Base-by-base conservation (phyloP, 2,113 vertebrate species). In the Eurypyga helias region DNA sequence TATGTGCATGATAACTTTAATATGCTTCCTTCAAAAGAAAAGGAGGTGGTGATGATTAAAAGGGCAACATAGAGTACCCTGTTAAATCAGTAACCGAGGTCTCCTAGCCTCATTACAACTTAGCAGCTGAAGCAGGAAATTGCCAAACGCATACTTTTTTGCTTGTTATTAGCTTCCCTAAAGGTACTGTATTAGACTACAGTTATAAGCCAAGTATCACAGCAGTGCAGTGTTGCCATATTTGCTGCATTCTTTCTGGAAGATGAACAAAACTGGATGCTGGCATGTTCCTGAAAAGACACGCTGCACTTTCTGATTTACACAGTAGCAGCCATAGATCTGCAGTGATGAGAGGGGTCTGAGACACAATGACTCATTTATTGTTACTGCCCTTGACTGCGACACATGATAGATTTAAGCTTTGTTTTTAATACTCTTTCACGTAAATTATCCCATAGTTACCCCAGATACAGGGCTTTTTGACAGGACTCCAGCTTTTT, bases 121-220 rank as follows among this genome's bases (percentile, higher is more conserved):
- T 48, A 38, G 41, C 70, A 93, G 66, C 28, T 87, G 33, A 82
- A 60, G 72, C 88, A 93, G 72, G 73, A 95, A 95, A 96, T 55
- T 90, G 83, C 58, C 45, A 83, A 46, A 73, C 14, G 28, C 46
- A 18, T 95, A 80, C 25, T 51, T 89, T 80, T 81, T 78, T 51
- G 9, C 69, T 83, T 96, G 94, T 92, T 81, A 96, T 45, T 97
- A 79, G 41, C 57, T 83, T 82, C 45, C 52, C 85, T 89, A 89
- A 93, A 91, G 67, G 25, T 75, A 76, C 84, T 87, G 23, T 46
- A 87, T 76, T 83, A 86, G 58, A 49, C 19, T 90, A 49, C n/a
- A 89, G 49, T 86, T 92, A 83, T 83, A 57, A 91, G 54, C 17
- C 43, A 93, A 72, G 43, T 76, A 48, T 83, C 29, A 46, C 49